Percentiles rank a stretch among this genome's conserved stretches.
These are phyloP conservation scores for Eptesicus fuscus DNA, from an alignment of 2,113 vertebrate species.

Conservation along the genomic window DNA sequence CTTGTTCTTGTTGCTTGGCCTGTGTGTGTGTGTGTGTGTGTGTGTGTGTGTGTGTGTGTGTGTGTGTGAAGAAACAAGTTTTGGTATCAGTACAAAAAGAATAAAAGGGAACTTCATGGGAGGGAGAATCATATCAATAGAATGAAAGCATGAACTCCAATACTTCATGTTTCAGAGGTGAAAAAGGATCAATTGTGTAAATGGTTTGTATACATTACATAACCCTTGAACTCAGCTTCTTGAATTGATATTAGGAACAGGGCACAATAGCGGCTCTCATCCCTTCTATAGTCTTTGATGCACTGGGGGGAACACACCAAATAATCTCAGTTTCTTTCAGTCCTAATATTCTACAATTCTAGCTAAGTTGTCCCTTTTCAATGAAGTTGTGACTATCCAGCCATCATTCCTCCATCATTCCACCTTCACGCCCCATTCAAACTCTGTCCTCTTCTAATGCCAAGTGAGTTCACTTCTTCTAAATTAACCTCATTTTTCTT, in stretches of 20 bases:
- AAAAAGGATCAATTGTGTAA: neutral
- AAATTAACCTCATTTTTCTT: slow-evolving; percentile 23
- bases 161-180: neutral
- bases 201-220: neutral
- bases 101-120: neutral
- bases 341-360: neutral
- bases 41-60: neutral
- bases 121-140: neutral
- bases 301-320: neutral
- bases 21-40: neutral
- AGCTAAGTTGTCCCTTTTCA: neutral
- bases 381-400: neutral
- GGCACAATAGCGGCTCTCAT: neutral
- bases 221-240: neutral
- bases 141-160: neutral
- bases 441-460: neutral
- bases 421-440: neutral
- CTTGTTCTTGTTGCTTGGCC: neutral
- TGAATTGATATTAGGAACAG: neutral
- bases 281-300: neutral
- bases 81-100: neutral
- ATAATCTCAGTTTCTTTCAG: neutral
- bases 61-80: neutral
- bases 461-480: neutral
- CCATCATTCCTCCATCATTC: neutral